A percentile compares a stretch with the other conserved stretches of the same genome.
These are phyloP conservation scores for Coendou prehensilis DNA, from an alignment of 2,797 vertebrate species.

Conservation along the genomic window DNA sequence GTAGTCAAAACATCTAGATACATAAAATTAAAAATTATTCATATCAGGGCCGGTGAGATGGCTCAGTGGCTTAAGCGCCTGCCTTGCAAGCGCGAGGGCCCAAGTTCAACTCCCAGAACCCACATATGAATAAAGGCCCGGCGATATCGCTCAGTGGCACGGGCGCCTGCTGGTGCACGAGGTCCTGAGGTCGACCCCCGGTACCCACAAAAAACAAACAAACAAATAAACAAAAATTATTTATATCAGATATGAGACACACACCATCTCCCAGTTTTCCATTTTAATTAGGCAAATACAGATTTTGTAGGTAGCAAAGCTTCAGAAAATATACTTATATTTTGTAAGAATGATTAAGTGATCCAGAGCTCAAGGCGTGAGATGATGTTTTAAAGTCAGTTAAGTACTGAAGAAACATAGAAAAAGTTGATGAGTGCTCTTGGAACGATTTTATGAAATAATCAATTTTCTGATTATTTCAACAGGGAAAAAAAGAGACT, in stretches of 20 bases:
- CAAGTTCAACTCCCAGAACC: too few relatives aligned
- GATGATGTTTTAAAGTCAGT: conserved; percentile 76
- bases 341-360: conserved; percentile 80
- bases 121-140: too few relatives aligned
- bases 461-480: not conserved
- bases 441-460: conserved; percentile 38
- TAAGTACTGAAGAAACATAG: conserved; percentile 77
- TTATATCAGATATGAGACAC: conserved; percentile 62
- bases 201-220: too few relatives aligned
- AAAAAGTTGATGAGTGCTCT: conserved; percentile 70
- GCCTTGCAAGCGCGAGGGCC: too few relatives aligned
- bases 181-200: too few relatives aligned
- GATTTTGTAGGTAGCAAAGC: conserved; percentile 63
- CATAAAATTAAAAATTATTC: conserved; percentile 58
- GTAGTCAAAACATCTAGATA: conserved; percentile 65
- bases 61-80: too few relatives aligned
- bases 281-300: conserved; percentile 79
- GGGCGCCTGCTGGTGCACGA: too few relatives aligned
- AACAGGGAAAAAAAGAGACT: conserved; percentile 84
- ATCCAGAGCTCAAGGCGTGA: conserved; percentile 54
- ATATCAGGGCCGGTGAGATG: not conserved
- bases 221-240: conserved; percentile 28
- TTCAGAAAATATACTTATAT: conserved; percentile 75
- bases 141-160: too few relatives aligned
- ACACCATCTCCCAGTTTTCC: conserved; percentile 59